Evolutionary conservation across 2,888 invertebrate species (phyloP), one percentile per base, ranked within the genome.

Genomic region (Volucella zonaria): DNA sequence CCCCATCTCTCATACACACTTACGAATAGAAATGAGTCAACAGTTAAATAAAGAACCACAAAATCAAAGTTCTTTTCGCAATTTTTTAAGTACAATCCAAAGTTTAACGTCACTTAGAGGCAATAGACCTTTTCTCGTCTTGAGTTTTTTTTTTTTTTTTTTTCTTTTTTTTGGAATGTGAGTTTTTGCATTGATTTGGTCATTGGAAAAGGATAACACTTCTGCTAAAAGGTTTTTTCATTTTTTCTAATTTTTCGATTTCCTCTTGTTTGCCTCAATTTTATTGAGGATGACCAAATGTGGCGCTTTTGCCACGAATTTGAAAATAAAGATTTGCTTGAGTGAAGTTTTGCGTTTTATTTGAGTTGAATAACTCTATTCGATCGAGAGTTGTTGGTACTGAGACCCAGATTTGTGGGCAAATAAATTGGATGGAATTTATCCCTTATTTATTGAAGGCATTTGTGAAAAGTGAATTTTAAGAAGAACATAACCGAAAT

Each of bases 81-180:
- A 59, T 64, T 75, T 64, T 75, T 75, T 70, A 81, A 64, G 67
- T 49, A 64, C 58, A 78, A 74, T 74, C 70, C 52, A 75, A 54
- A 62, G 75, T 83, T 79, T 74, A 83, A 79, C 75, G 70, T 70
- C 66, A 83, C 79, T 83, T 78, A 66, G 52, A 70, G 70, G 64
- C 64, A 70, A 70, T 64, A 66, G 58, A 67, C 70, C 62, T 78
- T 58, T 70, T 42, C 45, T 70, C 14, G 49, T 43, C 67, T 71
- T 67, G 40, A 66, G 62, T 59, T 43, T 49, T 38, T 42, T 52
- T 15, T 12, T 12, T 11, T 56, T 52, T 47, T 49, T 38, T 42
- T 52, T 15, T 12, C 10, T 11, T 56, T 52, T 47, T 52, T 38
- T 51, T 75, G 59, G 6, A 42, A 49, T 59, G 70, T 70, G 51